Conservation (phyloP, 2,888 invertebrate genomes). For the Oxystoma pomonae region DNA sequence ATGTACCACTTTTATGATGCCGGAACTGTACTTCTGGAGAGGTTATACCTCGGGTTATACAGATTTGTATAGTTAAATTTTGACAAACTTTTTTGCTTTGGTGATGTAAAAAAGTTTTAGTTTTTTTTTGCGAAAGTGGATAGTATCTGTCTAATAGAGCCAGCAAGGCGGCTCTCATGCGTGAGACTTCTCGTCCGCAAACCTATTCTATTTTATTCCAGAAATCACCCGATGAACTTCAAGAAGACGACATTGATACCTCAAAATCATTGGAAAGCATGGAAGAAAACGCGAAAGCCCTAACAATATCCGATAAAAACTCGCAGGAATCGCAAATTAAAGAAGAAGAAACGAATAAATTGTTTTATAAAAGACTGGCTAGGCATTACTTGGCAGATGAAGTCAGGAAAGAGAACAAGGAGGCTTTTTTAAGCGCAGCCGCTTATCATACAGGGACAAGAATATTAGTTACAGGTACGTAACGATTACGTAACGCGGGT, state of each 20-base stretch:
- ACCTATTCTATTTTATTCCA: conserved; percentile 15
- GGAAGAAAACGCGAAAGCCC: conserved; percentile 41
- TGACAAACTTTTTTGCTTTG: too few relatives aligned
- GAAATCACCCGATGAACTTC: conserved; percentile 49
- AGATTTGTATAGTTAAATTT: too few relatives aligned
- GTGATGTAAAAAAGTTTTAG: too few relatives aligned
- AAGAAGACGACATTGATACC: conserved; percentile 66
- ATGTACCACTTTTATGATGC: too few relatives aligned
- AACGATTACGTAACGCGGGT: too few relatives aligned
- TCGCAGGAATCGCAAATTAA: conserved; percentile 46
- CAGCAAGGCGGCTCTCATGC: too few relatives aligned
- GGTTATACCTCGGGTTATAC: too few relatives aligned
- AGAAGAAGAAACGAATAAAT: conserved; percentile 42
- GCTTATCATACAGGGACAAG: conserved; percentile 77
- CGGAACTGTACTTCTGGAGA: too few relatives aligned
- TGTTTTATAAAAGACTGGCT: conserved; percentile 65
- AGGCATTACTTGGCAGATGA: conserved; percentile 74
- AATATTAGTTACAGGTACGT: conserved; percentile 76
- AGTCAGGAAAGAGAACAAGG: conserved; percentile 58
- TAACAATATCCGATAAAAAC: conserved; percentile 47
- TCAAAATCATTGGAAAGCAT: conserved; percentile 57
- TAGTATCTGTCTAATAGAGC: too few relatives aligned
- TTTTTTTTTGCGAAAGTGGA: too few relatives aligned
- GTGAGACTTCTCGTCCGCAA: too few relatives aligned
- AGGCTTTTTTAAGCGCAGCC: conserved; percentile 70